These are phyloP conservation scores for Lontra canadensis DNA, from an alignment of 2,113 vertebrate genomes.

Conservation along the genomic window DNA sequence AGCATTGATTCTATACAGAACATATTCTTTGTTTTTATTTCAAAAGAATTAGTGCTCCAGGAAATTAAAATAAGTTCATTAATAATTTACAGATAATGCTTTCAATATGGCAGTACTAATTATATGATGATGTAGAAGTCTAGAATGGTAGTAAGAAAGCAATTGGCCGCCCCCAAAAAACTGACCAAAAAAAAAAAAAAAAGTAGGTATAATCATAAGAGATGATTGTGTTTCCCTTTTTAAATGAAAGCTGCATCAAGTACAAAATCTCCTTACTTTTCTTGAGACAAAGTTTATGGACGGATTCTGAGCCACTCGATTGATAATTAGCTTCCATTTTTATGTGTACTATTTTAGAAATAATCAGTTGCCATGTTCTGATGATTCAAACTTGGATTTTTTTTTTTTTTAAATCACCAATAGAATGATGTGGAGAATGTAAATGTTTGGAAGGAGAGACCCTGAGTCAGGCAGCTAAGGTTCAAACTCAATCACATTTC, in stretches of 20 bases:
- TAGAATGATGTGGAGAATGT: neutral
- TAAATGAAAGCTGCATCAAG: neutral
- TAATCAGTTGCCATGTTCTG: neutral
- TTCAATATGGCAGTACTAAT: neutral
- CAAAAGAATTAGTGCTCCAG: neutral
- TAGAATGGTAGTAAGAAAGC: neutral
- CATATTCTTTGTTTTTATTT: slow-evolving; percentile 7
- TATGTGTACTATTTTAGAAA: neutral
- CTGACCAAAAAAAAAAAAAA: neutral
- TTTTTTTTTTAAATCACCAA: neutral
- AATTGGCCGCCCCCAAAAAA: neutral
- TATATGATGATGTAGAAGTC: neutral
- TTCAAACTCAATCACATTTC: neutral
- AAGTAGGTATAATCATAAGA: neutral
- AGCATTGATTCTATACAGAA: neutral
- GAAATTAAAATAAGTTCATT: slow-evolving; percentile 4
- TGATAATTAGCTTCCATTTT: slow-evolving; percentile 29
- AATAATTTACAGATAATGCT: neutral
- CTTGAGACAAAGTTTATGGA: neutral
- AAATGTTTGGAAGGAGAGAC: neutral
- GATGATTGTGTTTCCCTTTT: neutral
- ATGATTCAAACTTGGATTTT: neutral
- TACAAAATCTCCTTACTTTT: neutral
- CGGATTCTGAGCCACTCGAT: neutral
- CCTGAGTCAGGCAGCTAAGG: neutral